These are phyloP conservation scores for Imbricaverruca yamaguchii DNA, from an alignment of 2,888 invertebrate species.

Conservation along the genomic window DNA sequence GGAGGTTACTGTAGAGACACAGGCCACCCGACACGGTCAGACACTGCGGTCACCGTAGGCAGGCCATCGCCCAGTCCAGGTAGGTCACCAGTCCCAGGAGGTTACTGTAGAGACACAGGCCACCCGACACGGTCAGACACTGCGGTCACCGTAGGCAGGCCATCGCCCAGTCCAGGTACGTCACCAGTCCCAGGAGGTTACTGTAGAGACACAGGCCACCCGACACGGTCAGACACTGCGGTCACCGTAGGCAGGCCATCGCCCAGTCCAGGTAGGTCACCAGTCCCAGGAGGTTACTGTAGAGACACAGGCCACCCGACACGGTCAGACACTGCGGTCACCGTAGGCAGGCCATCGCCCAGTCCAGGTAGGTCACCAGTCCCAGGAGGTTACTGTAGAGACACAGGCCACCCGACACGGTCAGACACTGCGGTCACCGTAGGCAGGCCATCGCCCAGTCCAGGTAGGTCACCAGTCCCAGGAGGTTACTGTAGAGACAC, in stretches of 20 bases:
- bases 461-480: constrained; percentile 94
- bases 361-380: constrained; percentile 95
- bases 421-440: too few species aligned
- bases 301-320: constrained; percentile 22
- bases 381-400: constrained; percentile 81
- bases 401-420: too few species aligned
- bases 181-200: constrained; percentile 92
- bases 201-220: constrained; percentile 46
- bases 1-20: constrained; percentile 64
- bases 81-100: constrained; percentile 96
- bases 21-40: too few species aligned
- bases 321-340: too few species aligned
- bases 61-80: constrained; percentile 92
- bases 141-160: too few species aligned
- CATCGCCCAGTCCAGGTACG: constrained; percentile 99
- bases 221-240: too few species aligned
- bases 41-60: too few species aligned
- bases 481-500: constrained; percentile 64
- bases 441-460: constrained; percentile 85
- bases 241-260: constrained; percentile 51
- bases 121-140: too few species aligned
- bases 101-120: constrained; percentile 55
- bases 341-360: constrained; percentile 67
- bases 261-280: constrained; percentile 99
- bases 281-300: constrained; percentile 88